Base-by-base conservation (phyloP, 1,140 invertebrate species). In the Arctopsyche grandis region DNA sequence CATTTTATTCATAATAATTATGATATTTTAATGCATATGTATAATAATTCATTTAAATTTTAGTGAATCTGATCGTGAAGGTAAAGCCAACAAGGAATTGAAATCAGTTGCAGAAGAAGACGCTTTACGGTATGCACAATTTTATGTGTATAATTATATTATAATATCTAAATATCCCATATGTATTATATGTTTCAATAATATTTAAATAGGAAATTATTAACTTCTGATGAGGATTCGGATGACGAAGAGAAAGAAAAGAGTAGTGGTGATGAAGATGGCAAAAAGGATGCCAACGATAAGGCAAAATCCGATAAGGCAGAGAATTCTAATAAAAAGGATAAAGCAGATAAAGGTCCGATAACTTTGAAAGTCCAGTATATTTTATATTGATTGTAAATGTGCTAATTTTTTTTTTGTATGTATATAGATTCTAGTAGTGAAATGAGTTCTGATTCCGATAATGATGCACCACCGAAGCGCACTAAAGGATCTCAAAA, bases 101-200 rank as follows among this genome's bases (percentile, higher is more conserved):
- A 95, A 95, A 84, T 90, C 94, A 83, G 96, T 97, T 0, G 94
- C 94, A 5, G 95, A 98, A 85, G 97, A 98, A 87, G 95, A 95
- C 85, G 97, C 94, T 0, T 89, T 96, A 70, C 91, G 91, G 85
- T 86, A 70, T 19, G n/a, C 48, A 63, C 29, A 38, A 7, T 38
- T 38, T 19, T 71, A 52, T 19, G 21, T 21, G 5, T 14, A 21
- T 21, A 21, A 3, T 7, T 22, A 73, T 44, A 73, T 21, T 29
- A 73, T 73, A 73, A 29, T 74, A 1, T 9, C 16, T 44, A 16
- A 14, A 75, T 75, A 74, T 60, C 12, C 44, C n/a, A n/a, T n/a
- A n/a, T n/a, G n/a, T n/a, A n/a, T n/a, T n/a, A n/a, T n/a, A 14
- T 46, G 44, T 21, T 46, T 46, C 46, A 16, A 71, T 9, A 71